Evolutionary conservation across 35 echinoderm and acorn worm species (phyloP).

Genomic region (Ophioderma brevispina): DNA sequence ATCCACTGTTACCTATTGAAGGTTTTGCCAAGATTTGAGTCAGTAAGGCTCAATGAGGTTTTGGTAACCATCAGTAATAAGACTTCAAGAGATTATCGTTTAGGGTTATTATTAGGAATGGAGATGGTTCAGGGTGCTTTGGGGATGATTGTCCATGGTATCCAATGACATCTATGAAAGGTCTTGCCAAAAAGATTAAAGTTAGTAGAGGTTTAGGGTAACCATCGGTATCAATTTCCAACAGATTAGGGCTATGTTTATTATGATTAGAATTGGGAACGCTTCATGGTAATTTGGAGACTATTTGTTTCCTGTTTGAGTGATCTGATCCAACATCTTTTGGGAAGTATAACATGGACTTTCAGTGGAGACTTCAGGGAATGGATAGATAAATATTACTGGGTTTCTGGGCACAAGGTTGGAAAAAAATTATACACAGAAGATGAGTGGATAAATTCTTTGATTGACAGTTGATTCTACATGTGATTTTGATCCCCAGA

Average conservation of each 20-base stretch:
- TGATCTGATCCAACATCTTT: slow-evolving; percentile 95
- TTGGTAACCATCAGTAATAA: not conserved
- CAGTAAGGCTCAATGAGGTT: slow-evolving; percentile 43
- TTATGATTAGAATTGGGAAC: too few relatives aligned
- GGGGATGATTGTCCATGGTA: too few relatives aligned
- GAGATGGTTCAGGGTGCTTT: too few relatives aligned
- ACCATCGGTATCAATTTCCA: too few relatives aligned
- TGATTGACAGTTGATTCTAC: not conserved
- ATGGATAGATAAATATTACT: not conserved
- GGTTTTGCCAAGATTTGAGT: slow-evolving; percentile 78
- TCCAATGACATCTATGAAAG: slow-evolving; percentile 82
- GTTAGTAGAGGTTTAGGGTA: slow-evolving; percentile 25
- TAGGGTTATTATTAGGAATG: too few relatives aligned
- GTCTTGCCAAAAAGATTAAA: slow-evolving; percentile 85
- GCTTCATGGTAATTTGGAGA: not conserved
- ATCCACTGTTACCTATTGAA: slow-evolving; percentile 85
- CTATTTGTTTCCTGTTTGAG: slow-evolving; percentile 92
- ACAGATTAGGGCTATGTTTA: too few relatives aligned
- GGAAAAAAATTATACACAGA: too few relatives aligned
- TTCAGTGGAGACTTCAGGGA: too few relatives aligned
- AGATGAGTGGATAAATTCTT: too few relatives aligned
- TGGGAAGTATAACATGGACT: too few relatives aligned
- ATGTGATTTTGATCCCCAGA: slow-evolving; percentile 27
- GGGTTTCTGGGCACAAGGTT: too few relatives aligned
- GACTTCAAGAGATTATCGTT: too few relatives aligned